Conservation (phyloP, 2,888 invertebrate genomes). For the Sepiola atlantica region DNA sequence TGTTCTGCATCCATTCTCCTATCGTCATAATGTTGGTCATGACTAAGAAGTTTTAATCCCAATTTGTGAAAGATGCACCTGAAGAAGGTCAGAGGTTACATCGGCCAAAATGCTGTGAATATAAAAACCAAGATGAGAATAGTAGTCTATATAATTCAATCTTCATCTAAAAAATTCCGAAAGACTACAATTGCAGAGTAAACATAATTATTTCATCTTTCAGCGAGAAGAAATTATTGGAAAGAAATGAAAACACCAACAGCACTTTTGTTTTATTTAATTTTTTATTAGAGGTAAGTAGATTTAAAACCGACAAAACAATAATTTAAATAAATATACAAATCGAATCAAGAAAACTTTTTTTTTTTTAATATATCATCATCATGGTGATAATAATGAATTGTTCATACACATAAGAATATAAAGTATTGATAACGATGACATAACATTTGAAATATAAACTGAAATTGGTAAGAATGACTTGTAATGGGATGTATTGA, state of each 20-base stretch:
- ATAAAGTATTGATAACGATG: not conserved
- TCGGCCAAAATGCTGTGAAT: too few relatives aligned
- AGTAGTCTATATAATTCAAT: too few relatives aligned
- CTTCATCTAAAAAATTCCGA: too few relatives aligned
- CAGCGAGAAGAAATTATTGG: too few relatives aligned
- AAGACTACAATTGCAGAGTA: too few relatives aligned
- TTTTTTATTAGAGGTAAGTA: not conserved
- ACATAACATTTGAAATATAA: slow-evolving; percentile 15
- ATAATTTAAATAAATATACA: not conserved
- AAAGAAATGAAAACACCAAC: not conserved
- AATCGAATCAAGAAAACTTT: not conserved
- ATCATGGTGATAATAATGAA: not conserved
- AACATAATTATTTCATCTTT: too few relatives aligned
- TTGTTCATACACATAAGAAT: not conserved
- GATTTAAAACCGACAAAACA: not conserved
- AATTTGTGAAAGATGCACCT: too few relatives aligned
- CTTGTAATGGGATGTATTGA: not conserved
- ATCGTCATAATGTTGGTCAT: too few relatives aligned
- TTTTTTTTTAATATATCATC: not conserved
- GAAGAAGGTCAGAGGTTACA: too few relatives aligned
- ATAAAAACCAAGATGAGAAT: too few relatives aligned
- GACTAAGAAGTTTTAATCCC: too few relatives aligned
- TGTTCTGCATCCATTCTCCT: too few relatives aligned
- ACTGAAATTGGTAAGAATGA: not conserved
- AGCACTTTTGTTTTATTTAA: not conserved